A percentile compares a stretch with the other conserved stretches of the same genome.
phyloP scores from a whole-genome alignment of 2,797 vertebrate species.

The Heteromormyrus szaboi region DNA sequence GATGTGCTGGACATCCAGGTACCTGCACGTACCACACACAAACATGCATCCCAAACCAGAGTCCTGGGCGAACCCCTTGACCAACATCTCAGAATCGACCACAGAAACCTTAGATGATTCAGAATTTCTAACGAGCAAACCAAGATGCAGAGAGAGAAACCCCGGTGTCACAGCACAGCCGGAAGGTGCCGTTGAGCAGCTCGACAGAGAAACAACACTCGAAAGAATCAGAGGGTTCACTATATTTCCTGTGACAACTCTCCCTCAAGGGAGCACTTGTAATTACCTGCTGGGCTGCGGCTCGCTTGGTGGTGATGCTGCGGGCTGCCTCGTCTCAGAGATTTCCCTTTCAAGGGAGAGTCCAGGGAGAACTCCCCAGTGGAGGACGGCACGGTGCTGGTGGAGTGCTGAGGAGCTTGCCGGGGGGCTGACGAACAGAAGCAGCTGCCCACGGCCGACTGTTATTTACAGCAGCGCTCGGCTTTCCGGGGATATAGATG shows the following conservation, averaged over 20 bases:
- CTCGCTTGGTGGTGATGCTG: neutral
- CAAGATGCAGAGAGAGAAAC: neutral
- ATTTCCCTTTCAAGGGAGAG: constrained; percentile 11
- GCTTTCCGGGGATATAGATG: constrained; percentile 46
- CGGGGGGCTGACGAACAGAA: constrained; percentile 43
- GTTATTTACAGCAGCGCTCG: constrained; percentile 46
- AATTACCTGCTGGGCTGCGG: constrained; percentile 5
- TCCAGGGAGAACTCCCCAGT: neutral
- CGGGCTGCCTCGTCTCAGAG: neutral
- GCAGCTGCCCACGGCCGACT: constrained; percentile 47
- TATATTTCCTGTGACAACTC: neutral
- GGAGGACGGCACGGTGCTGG: neutral
- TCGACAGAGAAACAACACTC: too few relatives aligned
- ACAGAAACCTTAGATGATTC: neutral
- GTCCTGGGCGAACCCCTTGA: neutral
- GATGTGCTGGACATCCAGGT: neutral
- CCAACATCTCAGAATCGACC: neutral
- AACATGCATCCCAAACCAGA: neutral
- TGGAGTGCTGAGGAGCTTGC: neutral
- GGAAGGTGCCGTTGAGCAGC: neutral
- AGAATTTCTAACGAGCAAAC: neutral
- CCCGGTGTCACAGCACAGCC: neutral
- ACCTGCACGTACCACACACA: neutral
- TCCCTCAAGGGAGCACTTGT: neutral
- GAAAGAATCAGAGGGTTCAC: neutral